Evolutionary conservation across 2,797 vertebrate species (phyloP).

Genomic region (Cuniculus paca): DNA sequence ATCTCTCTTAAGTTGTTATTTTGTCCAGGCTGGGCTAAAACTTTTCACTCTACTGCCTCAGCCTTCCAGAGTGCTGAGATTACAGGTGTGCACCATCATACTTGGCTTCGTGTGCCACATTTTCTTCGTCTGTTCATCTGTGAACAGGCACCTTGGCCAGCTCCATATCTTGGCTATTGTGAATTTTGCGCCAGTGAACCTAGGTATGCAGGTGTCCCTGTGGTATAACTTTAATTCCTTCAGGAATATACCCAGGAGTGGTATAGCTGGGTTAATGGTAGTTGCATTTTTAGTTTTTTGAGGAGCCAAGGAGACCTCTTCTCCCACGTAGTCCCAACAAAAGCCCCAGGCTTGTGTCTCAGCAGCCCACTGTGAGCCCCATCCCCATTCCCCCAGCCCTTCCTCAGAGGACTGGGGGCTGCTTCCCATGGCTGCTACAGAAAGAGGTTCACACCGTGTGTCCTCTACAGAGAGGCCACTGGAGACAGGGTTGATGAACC

Average conservation of each 20-base stretch:
- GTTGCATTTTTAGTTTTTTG: not conserved
- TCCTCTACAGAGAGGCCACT: not conserved
- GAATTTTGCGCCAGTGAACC: not conserved
- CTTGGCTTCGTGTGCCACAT: not conserved
- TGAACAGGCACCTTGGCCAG: not conserved
- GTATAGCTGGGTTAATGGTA: not conserved
- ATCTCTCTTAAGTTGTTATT: not conserved
- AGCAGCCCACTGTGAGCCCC: not conserved
- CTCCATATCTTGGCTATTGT: not conserved
- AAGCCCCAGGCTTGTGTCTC: not conserved
- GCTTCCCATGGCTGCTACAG: not conserved
- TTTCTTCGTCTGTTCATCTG: not conserved
- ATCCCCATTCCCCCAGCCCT: not conserved
- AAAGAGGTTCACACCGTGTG: not conserved
- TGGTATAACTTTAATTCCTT: not conserved
- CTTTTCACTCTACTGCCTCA: not conserved
- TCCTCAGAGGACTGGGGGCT: not conserved
- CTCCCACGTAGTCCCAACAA: accelerated
- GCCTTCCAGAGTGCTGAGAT: not conserved
- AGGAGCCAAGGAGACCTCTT: not conserved
- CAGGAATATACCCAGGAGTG: not conserved
- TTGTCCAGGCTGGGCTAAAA: not conserved
- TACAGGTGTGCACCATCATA: not conserved
- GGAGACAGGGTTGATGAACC: accelerated
- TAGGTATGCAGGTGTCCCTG: not conserved